Base-by-base conservation (phyloP, 2,888 invertebrate species). In the Diplolepis rosae region DNA sequence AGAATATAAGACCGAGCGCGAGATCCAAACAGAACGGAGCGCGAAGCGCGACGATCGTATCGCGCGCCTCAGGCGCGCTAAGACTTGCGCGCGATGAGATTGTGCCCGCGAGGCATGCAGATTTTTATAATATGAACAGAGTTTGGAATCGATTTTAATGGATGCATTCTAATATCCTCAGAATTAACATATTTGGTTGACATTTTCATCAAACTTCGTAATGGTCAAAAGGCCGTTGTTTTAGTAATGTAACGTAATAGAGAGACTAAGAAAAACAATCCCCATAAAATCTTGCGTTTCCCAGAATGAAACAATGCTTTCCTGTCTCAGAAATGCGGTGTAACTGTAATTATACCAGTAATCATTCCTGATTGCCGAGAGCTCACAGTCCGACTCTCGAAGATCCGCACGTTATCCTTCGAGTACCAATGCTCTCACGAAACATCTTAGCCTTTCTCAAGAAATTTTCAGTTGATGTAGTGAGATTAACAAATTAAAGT, bases 301-400 rank as follows among this genome's bases (percentile, higher is more conserved):
- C 80, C 80, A 84, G 85, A 85, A 84, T 77, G 79, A 82, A 84
- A 84, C 84, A 85, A 84, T 84, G 80, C 74, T 75, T 74, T 66
- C 51, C 54, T 65, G 68, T 69, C 71, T 70, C 74, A 79, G 82
- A 80, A 82, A 81, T 81, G 79, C 81, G 78, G 77, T 79, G 79
- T 84, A 83, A 83, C 81, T 83, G 77, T 85, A 85, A 85, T 85
- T 85, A 85, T 83, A 80, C 73, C 78, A 77, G 80, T 82, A 83
- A 85, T 84, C 82, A 81, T 77, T 77, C 77, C 78, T 81, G 82
- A 84, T 84, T 84, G 80, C 78, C 77, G 71, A 65, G 78, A 82
- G 79, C 78, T 75, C 75, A 27, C 71, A 27, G 65, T 22, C 35
- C 66, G 22, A 22, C 39, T 28, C 66, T 66, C 61, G 67, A 74